These are phyloP conservation scores for Augiades crinisus DNA, from an alignment of 2,888 invertebrate species.

Conservation along the genomic window DNA sequence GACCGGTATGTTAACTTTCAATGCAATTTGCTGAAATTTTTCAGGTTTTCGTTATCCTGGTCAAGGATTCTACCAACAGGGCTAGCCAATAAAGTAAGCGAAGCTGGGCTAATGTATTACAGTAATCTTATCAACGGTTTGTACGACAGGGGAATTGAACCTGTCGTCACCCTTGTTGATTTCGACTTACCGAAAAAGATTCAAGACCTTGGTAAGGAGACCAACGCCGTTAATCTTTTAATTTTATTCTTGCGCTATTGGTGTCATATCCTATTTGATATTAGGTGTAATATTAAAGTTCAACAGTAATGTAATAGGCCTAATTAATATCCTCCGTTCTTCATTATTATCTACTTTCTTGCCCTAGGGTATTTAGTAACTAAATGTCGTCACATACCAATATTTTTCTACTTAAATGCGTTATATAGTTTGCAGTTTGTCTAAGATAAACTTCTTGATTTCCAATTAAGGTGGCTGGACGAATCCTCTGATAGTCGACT, in stretches of 20 bases:
- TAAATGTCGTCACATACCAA: too few species aligned
- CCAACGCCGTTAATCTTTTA: background rate
- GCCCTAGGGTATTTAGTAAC: too few species aligned
- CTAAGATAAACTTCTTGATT: too few species aligned
- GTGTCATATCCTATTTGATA: too few species aligned
- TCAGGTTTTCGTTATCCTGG: conserved; percentile 82
- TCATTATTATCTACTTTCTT: too few species aligned
- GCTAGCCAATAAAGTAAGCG: conserved; percentile 79
- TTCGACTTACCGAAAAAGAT: background rate
- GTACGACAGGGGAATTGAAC: background rate
- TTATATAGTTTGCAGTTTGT: too few species aligned
- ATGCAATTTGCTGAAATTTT: too few species aligned
- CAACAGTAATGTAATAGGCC: too few species aligned
- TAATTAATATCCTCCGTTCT: too few species aligned
- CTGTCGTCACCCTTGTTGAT: background rate
- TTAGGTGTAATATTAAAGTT: too few species aligned
- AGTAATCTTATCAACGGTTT: background rate
- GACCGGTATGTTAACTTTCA: too few species aligned
- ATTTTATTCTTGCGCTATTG: background rate
- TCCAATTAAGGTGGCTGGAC: background rate
- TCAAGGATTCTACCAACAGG: conserved; percentile 84
- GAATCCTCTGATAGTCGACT: conserved; percentile 58
- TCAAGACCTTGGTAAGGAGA: background rate
- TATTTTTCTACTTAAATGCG: too few species aligned
- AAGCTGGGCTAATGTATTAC: conserved; percentile 53